These are phyloP conservation scores for Pseudolycoriella hygida DNA, from an alignment of 2,888 invertebrate genomes.

Conservation along the genomic window DNA sequence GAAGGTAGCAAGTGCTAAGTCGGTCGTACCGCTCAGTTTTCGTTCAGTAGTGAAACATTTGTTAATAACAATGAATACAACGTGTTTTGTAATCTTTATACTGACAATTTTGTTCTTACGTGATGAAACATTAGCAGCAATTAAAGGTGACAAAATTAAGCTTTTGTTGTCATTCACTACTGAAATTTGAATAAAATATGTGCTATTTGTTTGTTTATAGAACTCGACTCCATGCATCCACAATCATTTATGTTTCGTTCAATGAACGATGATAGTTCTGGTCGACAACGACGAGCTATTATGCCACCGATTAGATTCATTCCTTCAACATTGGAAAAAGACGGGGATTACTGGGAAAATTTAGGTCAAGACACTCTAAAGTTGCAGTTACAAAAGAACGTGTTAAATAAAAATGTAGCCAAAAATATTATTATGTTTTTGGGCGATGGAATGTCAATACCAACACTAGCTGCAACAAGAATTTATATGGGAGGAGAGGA, in stretches of 20 bases:
- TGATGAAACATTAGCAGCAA: too few relatives aligned
- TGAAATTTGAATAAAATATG: too few relatives aligned
- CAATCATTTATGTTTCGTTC: neutral
- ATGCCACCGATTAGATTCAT: conserved; percentile 1
- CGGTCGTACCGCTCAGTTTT: too few relatives aligned
- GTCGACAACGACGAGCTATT: neutral
- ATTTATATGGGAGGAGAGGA: conserved; percentile 67
- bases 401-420: conserved; percentile 19
- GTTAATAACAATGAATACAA: too few relatives aligned
- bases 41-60: too few relatives aligned
- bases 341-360: conserved; percentile 1
- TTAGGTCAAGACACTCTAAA: neutral
- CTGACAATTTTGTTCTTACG: too few relatives aligned
- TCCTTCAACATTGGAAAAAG: neutral
- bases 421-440: conserved; percentile 51
- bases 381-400: neutral
- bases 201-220: too few relatives aligned
- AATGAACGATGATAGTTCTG: neutral
- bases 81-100: too few relatives aligned
- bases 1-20: too few relatives aligned
- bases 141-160: too few relatives aligned
- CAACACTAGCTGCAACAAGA: conserved; percentile 63
- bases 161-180: too few relatives aligned
- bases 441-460: conserved; percentile 76
- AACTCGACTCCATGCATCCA: conserved; percentile 3